Base-by-base conservation (phyloP, 2,888 invertebrate genomes). In the Lasioglossum morio region DNA sequence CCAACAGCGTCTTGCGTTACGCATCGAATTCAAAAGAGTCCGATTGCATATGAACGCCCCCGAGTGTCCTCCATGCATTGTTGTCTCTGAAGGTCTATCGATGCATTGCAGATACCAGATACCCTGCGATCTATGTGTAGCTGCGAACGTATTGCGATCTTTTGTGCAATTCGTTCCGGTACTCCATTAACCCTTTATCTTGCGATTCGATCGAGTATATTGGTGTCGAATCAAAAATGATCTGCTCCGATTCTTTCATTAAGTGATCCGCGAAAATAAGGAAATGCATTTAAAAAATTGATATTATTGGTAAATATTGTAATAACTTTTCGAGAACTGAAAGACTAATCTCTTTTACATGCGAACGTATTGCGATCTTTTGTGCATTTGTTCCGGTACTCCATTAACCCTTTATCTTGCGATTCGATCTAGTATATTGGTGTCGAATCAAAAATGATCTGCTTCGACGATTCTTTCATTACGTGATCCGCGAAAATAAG, bases 21-120 rank as follows among this genome's bases (percentile, higher is more conserved):
- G 60, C 48, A 23, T 43, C 23, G 57, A 53, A 75, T 75, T 86
- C 80, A 30, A 84, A 81, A 72, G 84, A 81, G 77, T 60, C 53
- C 23, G 46, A 57, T 40, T 74, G 70, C 70, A 60, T 53, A 46
- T n/a, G 30, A 63, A 37, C 69, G n/a, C n/a, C 2, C 7, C 48
- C 37, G 23, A n/a, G 37, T 19, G 34, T 3, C 23, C n/a, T n/a
- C 37, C 40, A 12, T 12, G n/a, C 37, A 70, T 70, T 70, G 69
- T 70, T 40, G 12, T 12, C 5, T 70, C 10, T 1, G n/a, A 37
- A 37, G 66, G 34, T 66, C 66, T 66, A 10, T 66, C 34, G 66
- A 34, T 66, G 23, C 30, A 66, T 19, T 0, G 23, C 16, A 10
- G 66, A 66, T 34, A 66, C 66, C 30, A n/a, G 30, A 63, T 30